phyloP scores from a whole-genome alignment of 2,888 invertebrate genomes.

The Stenodema calcarata region DNA sequence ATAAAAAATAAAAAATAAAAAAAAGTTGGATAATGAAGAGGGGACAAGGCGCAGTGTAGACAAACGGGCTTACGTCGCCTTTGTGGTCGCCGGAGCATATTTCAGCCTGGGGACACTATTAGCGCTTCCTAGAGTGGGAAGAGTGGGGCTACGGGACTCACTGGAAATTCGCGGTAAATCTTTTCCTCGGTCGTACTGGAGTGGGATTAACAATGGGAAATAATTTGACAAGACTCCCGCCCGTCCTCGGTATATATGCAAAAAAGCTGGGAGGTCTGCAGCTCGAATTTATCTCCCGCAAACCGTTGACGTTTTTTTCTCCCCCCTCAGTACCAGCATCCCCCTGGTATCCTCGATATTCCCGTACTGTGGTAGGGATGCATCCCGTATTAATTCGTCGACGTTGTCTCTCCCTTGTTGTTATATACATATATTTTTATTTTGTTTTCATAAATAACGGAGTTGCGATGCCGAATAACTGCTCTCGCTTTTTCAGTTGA shows the following conservation, averaged over 20 bases:
- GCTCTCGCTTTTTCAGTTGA: not conserved
- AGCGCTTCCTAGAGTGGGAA: not conserved
- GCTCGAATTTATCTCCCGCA: not conserved
- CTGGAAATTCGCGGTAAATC: not conserved
- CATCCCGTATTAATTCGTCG: not conserved
- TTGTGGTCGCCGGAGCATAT: not conserved
- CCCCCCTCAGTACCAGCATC: not conserved
- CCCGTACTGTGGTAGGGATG: not conserved
- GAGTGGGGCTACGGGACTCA: not conserved
- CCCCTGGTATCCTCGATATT: not conserved
- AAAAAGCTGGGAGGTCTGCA: not conserved
- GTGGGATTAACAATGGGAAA: not conserved
- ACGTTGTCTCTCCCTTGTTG: not conserved
- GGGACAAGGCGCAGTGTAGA: not conserved
- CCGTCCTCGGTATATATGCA: not conserved
- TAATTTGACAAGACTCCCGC: not conserved
- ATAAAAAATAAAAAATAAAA: not conserved
- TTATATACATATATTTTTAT: not conserved
- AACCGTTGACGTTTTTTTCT: not conserved
- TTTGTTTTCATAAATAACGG: not conserved
- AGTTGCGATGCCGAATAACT: not conserved
- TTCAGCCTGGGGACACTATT: conserved; percentile 9
- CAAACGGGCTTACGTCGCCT: not conserved
- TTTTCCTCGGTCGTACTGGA: not conserved
- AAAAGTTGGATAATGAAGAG: not conserved